These are phyloP conservation scores for Tragelaphus buxtoni DNA, from an alignment of 2,113 vertebrate genomes.

Conservation along the genomic window DNA sequence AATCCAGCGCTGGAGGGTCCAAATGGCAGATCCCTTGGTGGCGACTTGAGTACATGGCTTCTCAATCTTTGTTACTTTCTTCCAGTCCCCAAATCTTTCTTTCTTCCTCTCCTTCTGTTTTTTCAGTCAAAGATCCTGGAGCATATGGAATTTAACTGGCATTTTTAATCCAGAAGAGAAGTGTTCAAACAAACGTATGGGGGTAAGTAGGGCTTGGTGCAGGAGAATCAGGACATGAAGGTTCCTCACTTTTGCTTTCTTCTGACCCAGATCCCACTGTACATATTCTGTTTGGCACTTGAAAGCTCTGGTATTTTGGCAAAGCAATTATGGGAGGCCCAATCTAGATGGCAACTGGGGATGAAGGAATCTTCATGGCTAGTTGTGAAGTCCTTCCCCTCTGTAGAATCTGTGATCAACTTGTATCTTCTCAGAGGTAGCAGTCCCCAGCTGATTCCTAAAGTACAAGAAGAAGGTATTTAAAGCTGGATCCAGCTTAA, in stretches of 20 bases:
- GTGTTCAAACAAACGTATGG: slow-evolving; percentile 39
- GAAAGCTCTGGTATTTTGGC: slow-evolving; percentile 62
- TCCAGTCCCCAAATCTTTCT: slow-evolving; percentile 34
- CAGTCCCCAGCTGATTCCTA: slow-evolving; percentile 68
- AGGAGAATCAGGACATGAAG: neutral
- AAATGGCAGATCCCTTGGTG: slow-evolving; percentile 41
- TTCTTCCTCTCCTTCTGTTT: neutral
- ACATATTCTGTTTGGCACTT: slow-evolving; percentile 63
- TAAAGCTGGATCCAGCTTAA: neutral
- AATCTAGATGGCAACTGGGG: slow-evolving; percentile 13
- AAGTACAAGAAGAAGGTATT: neutral
- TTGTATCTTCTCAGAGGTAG: slow-evolving; percentile 73
- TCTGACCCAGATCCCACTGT: slow-evolving; percentile 41
- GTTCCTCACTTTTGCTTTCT: slow-evolving; percentile 41
- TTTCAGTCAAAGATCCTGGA: slow-evolving; percentile 56
- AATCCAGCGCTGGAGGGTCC: slow-evolving; percentile 56
- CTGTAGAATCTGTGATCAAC: slow-evolving; percentile 25
- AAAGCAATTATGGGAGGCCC: slow-evolving; percentile 55
- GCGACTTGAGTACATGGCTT: slow-evolving; percentile 45
- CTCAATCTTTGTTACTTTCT: slow-evolving; percentile 33
- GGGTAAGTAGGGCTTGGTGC: neutral
- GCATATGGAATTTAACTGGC: slow-evolving; percentile 58
- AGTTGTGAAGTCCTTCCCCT: slow-evolving; percentile 32
- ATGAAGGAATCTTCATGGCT: slow-evolving; percentile 21
- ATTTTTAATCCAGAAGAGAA: slow-evolving; percentile 58